Base-by-base conservation (phyloP, 2,888 invertebrate genomes). In the Ganaspis brasiliensis region DNA sequence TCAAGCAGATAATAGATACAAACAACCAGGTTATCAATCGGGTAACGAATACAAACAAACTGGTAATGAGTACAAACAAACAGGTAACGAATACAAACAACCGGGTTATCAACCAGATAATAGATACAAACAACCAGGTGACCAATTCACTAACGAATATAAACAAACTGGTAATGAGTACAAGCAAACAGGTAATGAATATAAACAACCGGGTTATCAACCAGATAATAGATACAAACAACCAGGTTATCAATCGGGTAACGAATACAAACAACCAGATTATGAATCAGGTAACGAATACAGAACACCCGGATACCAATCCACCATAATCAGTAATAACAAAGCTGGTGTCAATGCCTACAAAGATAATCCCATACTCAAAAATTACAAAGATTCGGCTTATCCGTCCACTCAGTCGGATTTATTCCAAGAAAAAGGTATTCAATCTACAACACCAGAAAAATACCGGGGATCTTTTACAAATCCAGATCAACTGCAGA, bases 221-320 rank as follows among this genome's bases (percentile, higher is more conserved):
- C 12, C 61, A 4, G 9, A 12, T 5, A 2, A n/a, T 12, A 14
- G 31, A 31, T 59, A 59, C n/a, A 26, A 31, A n/a, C n/a, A n/a
- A 31, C n/a, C 31, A 1, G 31, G 31, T 31, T 55, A 19, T 63
- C 72, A 76, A 71, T 75, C 45, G 52, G 67, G 72, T 45, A 61
- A 56, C 8, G 72, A 61, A 16, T 77, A 76, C 59, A 70, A 73
- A 24, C 72, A 72, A 37, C 77, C n/a, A n/a, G n/a, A n/a, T n/a
- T n/a, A n/a, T n/a, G n/a, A n/a, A n/a, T n/a, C n/a, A n/a, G n/a
- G n/a, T n/a, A n/a, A 61, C 12, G 31, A 61, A 37, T 37, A 61
- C 2, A 55, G 21, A 55, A 19, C 10, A 21, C 10, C 19, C 10
- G 21, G 21, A 19, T 55, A 14, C 3, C 52, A 52, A 55, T 19